A percentile compares a stretch with the other conserved stretches of the same genome.
These are phyloP conservation scores for Oxyscelio sp. DNA, from an alignment of 2,888 invertebrate species.

Conservation along the genomic window DNA sequence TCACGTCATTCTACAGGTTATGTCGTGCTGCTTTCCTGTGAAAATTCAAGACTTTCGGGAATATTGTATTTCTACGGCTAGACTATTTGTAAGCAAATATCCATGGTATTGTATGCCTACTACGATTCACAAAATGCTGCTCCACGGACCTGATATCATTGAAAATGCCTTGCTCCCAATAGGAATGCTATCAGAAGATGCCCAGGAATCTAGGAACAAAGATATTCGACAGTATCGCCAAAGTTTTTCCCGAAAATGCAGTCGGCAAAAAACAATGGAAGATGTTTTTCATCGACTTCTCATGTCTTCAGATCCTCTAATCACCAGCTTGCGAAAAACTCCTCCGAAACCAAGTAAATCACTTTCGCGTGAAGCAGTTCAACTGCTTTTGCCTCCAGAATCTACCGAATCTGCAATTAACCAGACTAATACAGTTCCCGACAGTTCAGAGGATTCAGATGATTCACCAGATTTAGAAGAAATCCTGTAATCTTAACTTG, in stretches of 20 bases:
- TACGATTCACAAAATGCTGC: background rate
- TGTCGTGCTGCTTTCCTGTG: slow-evolving; percentile 25
- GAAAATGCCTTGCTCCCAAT: slow-evolving; percentile 3
- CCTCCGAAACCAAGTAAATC: slow-evolving; percentile 17
- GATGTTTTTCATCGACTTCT: slow-evolving; percentile 37
- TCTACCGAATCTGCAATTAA: too few relatives aligned
- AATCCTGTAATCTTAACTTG: too few relatives aligned
- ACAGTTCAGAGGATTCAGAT: too few relatives aligned
- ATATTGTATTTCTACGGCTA: background rate
- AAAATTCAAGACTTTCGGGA: slow-evolving; percentile 4
- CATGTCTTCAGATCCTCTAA: slow-evolving; percentile 38
- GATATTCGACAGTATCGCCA: slow-evolving; percentile 11
- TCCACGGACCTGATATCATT: background rate
- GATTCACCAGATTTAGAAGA: too few relatives aligned
- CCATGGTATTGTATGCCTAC: background rate
- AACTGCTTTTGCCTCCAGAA: too few relatives aligned
- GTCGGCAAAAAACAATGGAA: slow-evolving; percentile 30
- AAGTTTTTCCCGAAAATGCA: slow-evolving; percentile 10
- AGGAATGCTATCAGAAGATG: slow-evolving; percentile 10
- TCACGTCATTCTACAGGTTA: slow-evolving; percentile 12
- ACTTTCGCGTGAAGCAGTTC: slow-evolving; percentile 15
- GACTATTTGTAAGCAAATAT: background rate
- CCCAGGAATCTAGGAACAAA: slow-evolving; percentile 1
- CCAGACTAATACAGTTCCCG: too few relatives aligned
- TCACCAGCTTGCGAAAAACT: slow-evolving; percentile 28